Evolutionary conservation across 92 coral and sea anemone species (phyloP), one percentile per base, ranked within the genome.

Genomic region (Ricordea florida): DNA sequence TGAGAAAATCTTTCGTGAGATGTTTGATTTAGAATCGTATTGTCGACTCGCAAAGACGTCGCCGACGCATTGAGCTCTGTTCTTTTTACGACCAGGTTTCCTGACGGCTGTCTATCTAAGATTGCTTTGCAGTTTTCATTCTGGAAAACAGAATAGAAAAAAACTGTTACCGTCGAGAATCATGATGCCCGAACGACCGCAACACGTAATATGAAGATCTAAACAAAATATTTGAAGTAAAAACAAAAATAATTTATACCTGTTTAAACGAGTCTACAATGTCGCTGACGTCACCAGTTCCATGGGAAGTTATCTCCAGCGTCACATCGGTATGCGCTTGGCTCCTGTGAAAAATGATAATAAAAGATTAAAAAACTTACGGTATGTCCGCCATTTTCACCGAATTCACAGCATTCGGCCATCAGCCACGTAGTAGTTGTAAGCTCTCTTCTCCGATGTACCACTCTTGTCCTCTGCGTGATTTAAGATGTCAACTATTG

Each of bases 301-400:
- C 55, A 14, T 70, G 65, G 28, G 77, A 70, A 16, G 55, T 53
- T 0, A 70, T 70, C 53, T 38, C 77, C 6, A 53, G 77, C 27
- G 65, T 53, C 1, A 29, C 65, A 0, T 70, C 77, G 11, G 50
- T 48, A 55, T 70, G 62, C 10, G 77, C 29, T 23, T 70, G 65
- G 53, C 65, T 70, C 77, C 77, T 70, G 36, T 37, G 42, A 26
- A 69, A 61, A 6, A 32, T 17, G 1, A n/a, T n/a, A n/a, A n/a
- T n/a, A n/a, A n/a, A n/a, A n/a, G n/a, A n/a, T n/a, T n/a, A n/a
- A n/a, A n/a, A n/a, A n/a, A n/a, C n/a, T n/a, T n/a, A n/a, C n/a
- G n/a, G n/a, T n/a, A n/a, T n/a, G n/a, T n/a, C n/a, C n/a, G n/a
- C n/a, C n/a, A n/a, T n/a, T n/a, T n/a, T n/a, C n/a, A n/a, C n/a